phyloP scores from a whole-genome alignment of 1,140 invertebrate genomes.

The Aphaenogaster floridana region DNA sequence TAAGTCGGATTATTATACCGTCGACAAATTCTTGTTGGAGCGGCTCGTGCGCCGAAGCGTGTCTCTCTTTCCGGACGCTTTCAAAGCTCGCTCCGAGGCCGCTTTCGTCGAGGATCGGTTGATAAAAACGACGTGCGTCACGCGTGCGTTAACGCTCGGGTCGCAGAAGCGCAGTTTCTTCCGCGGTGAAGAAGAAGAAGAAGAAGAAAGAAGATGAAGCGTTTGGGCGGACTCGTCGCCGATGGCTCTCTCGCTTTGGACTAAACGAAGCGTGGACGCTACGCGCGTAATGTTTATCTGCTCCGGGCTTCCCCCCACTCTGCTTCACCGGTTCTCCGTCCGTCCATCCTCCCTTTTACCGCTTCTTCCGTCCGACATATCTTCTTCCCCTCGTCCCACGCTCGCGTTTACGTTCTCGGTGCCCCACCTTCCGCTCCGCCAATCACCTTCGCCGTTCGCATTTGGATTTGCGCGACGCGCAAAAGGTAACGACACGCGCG shows the following conservation, averaged over 20 bases:
- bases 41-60: not conserved
- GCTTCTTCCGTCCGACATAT: constrained; percentile 41
- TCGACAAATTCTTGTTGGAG: not conserved
- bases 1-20: not conserved
- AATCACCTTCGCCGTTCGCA: constrained; percentile 62
- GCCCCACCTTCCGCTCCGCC: constrained; percentile 54
- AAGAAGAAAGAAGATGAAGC: not conserved
- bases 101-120: not conserved
- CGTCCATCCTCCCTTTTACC: constrained; percentile 6
- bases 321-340: constrained; percentile 45
- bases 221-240: not conserved
- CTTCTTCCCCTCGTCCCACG: constrained; percentile 16
- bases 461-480: constrained; percentile 34
- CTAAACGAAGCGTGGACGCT: constrained; percentile 69
- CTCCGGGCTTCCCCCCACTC: constrained; percentile 48
- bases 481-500: constrained; percentile 44
- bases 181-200: not conserved
- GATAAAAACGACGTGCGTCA: not conserved
- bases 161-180: constrained; percentile 29
- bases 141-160: not conserved
- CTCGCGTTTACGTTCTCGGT: constrained; percentile 28
- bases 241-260: constrained; percentile 68
- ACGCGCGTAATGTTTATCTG: constrained; percentile 77
- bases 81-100: not conserved
- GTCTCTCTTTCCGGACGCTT: not conserved